Evolutionary conservation across 1,140 invertebrate genomes (phyloP).

Genomic region (Stegodyphus mimosarum): DNA sequence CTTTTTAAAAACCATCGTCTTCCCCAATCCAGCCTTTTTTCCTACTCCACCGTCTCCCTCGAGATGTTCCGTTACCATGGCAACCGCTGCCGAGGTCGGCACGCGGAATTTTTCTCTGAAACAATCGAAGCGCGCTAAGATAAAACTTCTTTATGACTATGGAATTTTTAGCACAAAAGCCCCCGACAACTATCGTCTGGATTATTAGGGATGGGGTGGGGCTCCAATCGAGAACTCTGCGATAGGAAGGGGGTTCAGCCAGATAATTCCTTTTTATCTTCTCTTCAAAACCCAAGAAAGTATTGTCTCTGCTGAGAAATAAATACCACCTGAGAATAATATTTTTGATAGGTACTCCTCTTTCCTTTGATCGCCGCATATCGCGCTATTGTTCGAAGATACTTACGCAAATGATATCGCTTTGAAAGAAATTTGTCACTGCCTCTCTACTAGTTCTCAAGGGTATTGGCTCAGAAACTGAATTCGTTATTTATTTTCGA

Average conservation of each 20-base stretch:
- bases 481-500: too few species aligned
- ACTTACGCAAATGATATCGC: too few species aligned
- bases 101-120: neutral
- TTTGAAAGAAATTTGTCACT: too few species aligned
- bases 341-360: too few species aligned
- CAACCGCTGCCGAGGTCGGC: too few species aligned
- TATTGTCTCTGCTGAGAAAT: neutral
- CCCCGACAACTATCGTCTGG: constrained; percentile 11
- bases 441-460: too few species aligned
- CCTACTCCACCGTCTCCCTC: neutral
- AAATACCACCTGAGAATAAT: constrained; percentile 7
- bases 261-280: constrained; percentile 24
- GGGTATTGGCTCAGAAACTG: too few species aligned
- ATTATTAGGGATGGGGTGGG: constrained; percentile 11
- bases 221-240: neutral
- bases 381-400: too few species aligned
- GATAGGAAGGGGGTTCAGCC: neutral
- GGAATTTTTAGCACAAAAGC: constrained; percentile 17
- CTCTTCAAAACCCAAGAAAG: neutral
- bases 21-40: neutral
- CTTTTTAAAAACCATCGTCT: neutral
- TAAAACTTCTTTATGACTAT: constrained; percentile 23
- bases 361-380: too few species aligned
- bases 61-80: too few species aligned
- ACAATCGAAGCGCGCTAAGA: constrained; percentile 11